Evolutionary conservation across 2,888 invertebrate species (phyloP).

Genomic region (Apamea crenata): DNA sequence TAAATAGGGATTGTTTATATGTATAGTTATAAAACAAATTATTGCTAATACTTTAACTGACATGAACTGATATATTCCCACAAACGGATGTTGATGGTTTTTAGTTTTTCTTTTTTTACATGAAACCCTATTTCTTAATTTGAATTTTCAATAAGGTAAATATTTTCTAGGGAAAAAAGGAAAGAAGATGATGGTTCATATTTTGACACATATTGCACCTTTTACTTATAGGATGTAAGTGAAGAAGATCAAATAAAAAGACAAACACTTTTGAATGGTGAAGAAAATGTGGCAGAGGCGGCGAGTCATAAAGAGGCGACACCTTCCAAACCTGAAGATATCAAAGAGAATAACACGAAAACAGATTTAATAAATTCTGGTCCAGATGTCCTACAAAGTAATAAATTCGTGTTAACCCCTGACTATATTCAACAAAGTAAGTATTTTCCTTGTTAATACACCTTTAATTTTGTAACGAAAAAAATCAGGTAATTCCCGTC

Average conservation of each 20-base stretch:
- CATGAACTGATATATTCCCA: slow-evolving; percentile 88
- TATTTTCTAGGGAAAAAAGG: slow-evolving; percentile 35
- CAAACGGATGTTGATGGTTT: slow-evolving; percentile 81
- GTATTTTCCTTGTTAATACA: slow-evolving; percentile 76
- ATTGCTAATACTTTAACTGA: slow-evolving; percentile 64
- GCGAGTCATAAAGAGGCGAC: slow-evolving; percentile 83
- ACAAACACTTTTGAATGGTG: slow-evolving; percentile 84
- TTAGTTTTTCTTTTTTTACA: slow-evolving; percentile 73
- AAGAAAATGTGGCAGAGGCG: slow-evolving; percentile 85
- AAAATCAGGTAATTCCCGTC: background rate
- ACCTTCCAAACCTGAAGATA: slow-evolving; percentile 83
- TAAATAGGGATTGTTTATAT: slow-evolving; percentile 59
- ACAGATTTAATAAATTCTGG: slow-evolving; percentile 83
- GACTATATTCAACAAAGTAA: slow-evolving; percentile 98
- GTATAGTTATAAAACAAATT: slow-evolving; percentile 55
- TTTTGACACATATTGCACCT: slow-evolving; percentile 68
- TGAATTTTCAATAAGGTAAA: slow-evolving; percentile 45
- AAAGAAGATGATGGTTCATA: slow-evolving; percentile 42
- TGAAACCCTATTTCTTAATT: slow-evolving; percentile 66
- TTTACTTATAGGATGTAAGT: slow-evolving; percentile 84
- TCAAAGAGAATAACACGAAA: slow-evolving; percentile 84
- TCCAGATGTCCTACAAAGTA: slow-evolving; percentile 78
- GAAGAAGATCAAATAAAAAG: slow-evolving; percentile 82
- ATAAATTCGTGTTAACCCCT: slow-evolving; percentile 96
- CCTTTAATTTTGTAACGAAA: slow-evolving; percentile 2